Conservation (phyloP, 1,140 invertebrate species). For the Phymastichus coffea region DNA sequence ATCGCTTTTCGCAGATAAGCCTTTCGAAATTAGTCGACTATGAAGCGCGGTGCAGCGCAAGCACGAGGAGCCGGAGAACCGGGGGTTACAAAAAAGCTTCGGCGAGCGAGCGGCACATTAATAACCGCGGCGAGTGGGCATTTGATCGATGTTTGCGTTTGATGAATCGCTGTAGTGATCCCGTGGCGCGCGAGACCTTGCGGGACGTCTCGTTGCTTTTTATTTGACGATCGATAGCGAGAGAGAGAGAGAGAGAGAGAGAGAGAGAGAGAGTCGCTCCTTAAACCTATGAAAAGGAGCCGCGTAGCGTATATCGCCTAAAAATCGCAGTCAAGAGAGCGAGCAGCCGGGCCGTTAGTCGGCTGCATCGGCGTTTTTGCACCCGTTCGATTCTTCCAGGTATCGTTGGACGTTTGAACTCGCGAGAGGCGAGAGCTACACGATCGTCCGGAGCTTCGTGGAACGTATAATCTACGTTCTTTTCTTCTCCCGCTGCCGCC, state of each 20-base stretch:
- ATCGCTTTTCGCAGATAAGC: too few relatives aligned
- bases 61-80: conserved; percentile 12
- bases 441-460: conserved; percentile 24
- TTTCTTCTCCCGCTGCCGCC: not conserved
- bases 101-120: conserved; percentile 3
- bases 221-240: too few relatives aligned
- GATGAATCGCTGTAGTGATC: conserved; percentile 21
- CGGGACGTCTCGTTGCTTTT: not conserved
- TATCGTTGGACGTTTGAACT: conserved; percentile 35
- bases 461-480: conserved; percentile 30
- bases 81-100: too few relatives aligned
- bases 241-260: too few relatives aligned
- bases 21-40: conserved; percentile 37
- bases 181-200: not conserved
- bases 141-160: conserved; percentile 20
- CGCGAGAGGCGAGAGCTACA: too few relatives aligned
- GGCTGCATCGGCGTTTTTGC: too few relatives aligned
- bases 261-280: not conserved
- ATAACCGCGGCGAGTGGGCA: conserved; percentile 11
- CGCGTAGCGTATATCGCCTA: too few relatives aligned
- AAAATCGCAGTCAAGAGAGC: too few relatives aligned
- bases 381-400: too few relatives aligned
- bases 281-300: conserved; percentile 10
- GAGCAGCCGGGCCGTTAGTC: too few relatives aligned
- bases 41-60: conserved; percentile 17